phyloP scores from a whole-genome alignment of 2,888 invertebrate genomes.

The Brachyptera risi region DNA sequence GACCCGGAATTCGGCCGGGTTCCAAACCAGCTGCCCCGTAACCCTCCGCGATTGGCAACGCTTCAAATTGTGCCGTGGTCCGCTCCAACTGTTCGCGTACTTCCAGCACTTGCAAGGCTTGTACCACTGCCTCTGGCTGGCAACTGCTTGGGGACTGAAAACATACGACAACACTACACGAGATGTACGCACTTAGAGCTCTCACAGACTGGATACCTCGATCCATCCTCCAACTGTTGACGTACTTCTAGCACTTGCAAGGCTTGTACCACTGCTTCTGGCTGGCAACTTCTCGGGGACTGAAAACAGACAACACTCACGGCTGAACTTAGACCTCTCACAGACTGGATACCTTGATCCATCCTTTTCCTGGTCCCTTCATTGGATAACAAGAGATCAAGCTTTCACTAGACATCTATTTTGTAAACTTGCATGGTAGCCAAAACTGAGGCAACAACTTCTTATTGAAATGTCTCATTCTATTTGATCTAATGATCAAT shows the following conservation, averaged over 20 bases:
- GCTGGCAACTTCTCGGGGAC: constrained; percentile 49
- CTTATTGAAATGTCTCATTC: no score
- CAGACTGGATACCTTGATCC: no score
- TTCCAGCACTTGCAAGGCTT: constrained; percentile 88
- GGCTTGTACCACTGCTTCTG: constrained; percentile 90
- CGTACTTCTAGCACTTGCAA: constrained; percentile 88
- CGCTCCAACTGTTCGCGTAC: constrained; percentile 83
- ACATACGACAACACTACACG: background rate
- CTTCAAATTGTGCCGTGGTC: constrained; percentile 44
- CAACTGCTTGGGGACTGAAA: constrained; percentile 37
- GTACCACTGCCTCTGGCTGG: constrained; percentile 86
- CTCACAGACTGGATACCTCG: no score
- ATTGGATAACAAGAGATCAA: no score
- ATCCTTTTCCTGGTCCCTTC: no score
- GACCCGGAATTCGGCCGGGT: constrained; percentile 30
- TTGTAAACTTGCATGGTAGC: no score
- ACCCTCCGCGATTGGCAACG: background rate
- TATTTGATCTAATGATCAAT: no score
- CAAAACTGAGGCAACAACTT: no score
- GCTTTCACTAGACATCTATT: no score
- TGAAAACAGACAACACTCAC: background rate
- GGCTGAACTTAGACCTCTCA: no score
- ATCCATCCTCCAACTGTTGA: constrained; percentile 80
- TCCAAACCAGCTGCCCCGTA: background rate
- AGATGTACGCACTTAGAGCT: no score